Evolutionary conservation across 2,797 vertebrate species (phyloP), one percentile per base, ranked within the genome.

Genomic region (Falco novaeseelandiae): DNA sequence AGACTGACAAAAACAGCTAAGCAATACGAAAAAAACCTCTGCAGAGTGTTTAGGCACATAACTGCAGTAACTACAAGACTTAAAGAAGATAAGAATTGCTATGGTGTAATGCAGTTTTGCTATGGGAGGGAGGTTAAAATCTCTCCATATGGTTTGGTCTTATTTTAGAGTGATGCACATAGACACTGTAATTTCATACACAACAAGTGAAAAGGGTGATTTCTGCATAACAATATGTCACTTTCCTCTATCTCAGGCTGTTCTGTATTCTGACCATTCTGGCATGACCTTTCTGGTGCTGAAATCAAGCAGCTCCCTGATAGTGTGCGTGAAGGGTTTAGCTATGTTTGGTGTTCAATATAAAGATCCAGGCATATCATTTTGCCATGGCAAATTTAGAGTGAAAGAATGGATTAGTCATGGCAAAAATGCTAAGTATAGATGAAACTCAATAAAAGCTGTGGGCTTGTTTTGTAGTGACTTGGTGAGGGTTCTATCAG

Each of bases 351-450:
- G 38, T 83, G 46, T 51, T 96, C 74, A 92, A 1, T 83, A 40
- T 52, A 96, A 91, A 95, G 87, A 93, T 44, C 27, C 61, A 89
- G 69, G 74, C 46, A 0, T 93, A 89, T 95, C 8, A 0, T 76
- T 95, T 95, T 81, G 65, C 87, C 79, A 76, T 29, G 79, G 86
- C 58, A 83, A 87, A 93, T 97, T 95, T 83, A 62, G 81, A 81
- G 61, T 3, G 8, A 91, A 91, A 95, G 87, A 96, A 92, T 83
- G 84, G 82, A 93, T 97, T 97, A 87, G 90, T 95, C 95, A 95
- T 66, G 93, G 87, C 72, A 94, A 86, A 95, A 80, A 86, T 72
- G 79, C 34, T 81, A 94, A 78, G 30, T 86, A 55, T 76, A 95
- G 79, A 83, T 76, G 81, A 83, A 93, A 92, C 52, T 69, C 67